A percentile compares a stretch with the other conserved stretches of the same genome.
Evolutionary conservation across 2,113 vertebrate species (phyloP).

Genomic region (Atractosteus spatula): DNA sequence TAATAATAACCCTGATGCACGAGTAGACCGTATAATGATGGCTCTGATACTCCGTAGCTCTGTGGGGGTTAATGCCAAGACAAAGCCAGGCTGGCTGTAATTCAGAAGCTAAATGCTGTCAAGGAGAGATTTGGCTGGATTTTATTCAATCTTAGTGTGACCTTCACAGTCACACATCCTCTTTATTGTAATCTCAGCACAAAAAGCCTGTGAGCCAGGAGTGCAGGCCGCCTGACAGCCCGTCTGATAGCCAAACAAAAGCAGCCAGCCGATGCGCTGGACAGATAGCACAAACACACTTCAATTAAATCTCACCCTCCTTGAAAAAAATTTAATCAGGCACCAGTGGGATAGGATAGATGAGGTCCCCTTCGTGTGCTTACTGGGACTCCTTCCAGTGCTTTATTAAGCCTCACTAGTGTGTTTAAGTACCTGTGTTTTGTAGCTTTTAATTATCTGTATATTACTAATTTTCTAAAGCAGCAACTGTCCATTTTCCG

Average conservation of each 20-base stretch:
- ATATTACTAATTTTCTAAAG: no score
- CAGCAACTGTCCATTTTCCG: no score
- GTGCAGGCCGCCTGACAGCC: slow-evolving; percentile 64
- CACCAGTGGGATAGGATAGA: slow-evolving; percentile 28
- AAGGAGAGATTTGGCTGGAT: slow-evolving; percentile 43
- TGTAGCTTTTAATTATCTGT: no score
- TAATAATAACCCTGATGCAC: not conserved
- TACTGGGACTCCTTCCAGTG: slow-evolving; percentile 30
- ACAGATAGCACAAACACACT: slow-evolving; percentile 69
- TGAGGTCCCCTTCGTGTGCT: not conserved
- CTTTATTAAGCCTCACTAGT: slow-evolving; percentile 28
- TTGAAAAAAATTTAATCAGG: slow-evolving; percentile 59
- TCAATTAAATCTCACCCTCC: slow-evolving; percentile 61
- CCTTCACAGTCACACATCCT: slow-evolving; percentile 72
- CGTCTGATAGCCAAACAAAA: slow-evolving; percentile 78
- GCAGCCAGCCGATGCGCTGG: slow-evolving; percentile 67
- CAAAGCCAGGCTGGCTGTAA: slow-evolving; percentile 34
- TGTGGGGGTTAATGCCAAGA: slow-evolving; percentile 42
- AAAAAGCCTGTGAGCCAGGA: slow-evolving; percentile 48
- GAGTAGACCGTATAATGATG: not conserved
- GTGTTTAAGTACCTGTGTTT: not conserved
- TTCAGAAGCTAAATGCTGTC: slow-evolving; percentile 44
- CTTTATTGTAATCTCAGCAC: slow-evolving; percentile 66
- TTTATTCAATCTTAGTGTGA: slow-evolving; percentile 58
- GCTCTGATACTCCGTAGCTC: not conserved